Base-by-base conservation (phyloP, 2,888 invertebrate genomes). In the Fragum sueziense region DNA sequence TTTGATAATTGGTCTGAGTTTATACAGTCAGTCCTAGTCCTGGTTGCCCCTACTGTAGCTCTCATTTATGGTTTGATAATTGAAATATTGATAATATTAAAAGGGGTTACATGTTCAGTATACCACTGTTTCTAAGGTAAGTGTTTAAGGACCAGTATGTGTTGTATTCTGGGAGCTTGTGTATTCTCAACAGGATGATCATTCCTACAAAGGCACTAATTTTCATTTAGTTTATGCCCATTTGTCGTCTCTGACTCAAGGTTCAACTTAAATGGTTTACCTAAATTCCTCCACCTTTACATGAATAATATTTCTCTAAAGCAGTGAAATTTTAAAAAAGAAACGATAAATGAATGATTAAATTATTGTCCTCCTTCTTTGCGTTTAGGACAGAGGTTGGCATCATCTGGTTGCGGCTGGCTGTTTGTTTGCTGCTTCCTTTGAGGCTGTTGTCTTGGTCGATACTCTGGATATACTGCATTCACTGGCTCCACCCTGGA, bases 151-250 rank as follows among this genome's bases (percentile, higher is more conserved):
- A 34, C 65, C 65, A 65, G 37, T 65, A 65, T 37, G 22, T 34
- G 14, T 37, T n/a, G 20, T 25, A 7, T 9, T 65, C 37, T 22
- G 65, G 65, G 17, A 37, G 20, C 22, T 11, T 14, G 17, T 37
- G 0, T 11, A 65, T 34, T 37, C 65, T 37, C 65, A 65, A 37
- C 17, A n/a, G n/a, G 22, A 65, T 65, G 37, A 31, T 62, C 62
- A 29, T 62, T 14, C 62, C 62, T 31, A 62, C 33, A 62, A 62
- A 62, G 20, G 62, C 62, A 17, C 34, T 25, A 29, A 62, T 62
- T 22, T 62, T 33, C 33, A 29, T 7, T 61, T 29, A 14, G 29
- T 61, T 11, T 61, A 27, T 17, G 31, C 2, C 61, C 61, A 61
- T 29, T 61, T 61, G 7, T 61, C 61, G 20, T 61, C 61, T 61